Conservation (phyloP, 1,140 invertebrate genomes). For the Cotesia chilonis region DNA sequence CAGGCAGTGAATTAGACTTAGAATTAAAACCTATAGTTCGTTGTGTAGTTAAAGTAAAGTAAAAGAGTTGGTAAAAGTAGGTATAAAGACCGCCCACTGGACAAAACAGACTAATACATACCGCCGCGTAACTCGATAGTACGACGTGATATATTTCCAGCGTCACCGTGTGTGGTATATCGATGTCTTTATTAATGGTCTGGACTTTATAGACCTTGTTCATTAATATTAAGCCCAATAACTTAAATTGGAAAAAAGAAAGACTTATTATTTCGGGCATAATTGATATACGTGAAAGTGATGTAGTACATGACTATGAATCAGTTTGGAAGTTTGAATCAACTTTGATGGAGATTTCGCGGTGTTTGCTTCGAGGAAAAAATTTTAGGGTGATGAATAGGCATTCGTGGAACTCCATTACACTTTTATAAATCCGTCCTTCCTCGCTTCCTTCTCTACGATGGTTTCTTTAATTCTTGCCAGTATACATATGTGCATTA, state of each 20-base stretch:
- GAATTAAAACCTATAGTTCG: background rate
- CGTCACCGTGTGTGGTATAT: constrained; percentile 41
- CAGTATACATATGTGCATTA: background rate
- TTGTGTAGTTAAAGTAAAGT: background rate
- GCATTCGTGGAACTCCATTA: constrained; percentile 38
- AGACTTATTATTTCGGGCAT: background rate
- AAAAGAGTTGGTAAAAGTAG: background rate
- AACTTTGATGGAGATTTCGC: constrained; percentile 52
- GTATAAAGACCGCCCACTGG: constrained; percentile 32
- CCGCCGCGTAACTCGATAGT: constrained; percentile 46
- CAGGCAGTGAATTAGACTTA: background rate
- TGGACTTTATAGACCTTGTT: background rate
- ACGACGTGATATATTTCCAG: constrained; percentile 39
- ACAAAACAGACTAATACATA: constrained; percentile 22
- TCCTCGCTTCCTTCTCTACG: background rate
- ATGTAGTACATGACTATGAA: constrained; percentile 9
- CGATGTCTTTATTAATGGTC: constrained; percentile 57
- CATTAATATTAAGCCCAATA: background rate
- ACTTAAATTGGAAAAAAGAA: background rate
- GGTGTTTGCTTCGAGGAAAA: constrained; percentile 50
- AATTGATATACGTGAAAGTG: background rate
- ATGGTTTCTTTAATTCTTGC: constrained; percentile 5
- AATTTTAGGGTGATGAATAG: constrained; percentile 45
- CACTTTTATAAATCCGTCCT: constrained; percentile 21
- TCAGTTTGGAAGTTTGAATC: constrained; percentile 53